phyloP scores from a whole-genome alignment of 2,797 vertebrate genomes.

The Chloroceryle amazona region DNA sequence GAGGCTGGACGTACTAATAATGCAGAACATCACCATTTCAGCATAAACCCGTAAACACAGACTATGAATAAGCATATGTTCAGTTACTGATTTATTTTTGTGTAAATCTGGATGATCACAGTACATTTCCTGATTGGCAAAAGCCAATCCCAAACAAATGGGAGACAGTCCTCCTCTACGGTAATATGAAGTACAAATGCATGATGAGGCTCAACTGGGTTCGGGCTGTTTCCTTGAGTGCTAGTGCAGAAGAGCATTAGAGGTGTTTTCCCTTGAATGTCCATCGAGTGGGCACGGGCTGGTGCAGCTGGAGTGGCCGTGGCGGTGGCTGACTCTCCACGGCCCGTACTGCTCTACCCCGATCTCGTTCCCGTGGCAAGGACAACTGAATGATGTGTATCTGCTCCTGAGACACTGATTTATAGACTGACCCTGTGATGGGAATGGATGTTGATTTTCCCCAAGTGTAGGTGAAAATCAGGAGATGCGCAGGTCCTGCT shows the following conservation, averaged over 20 bases:
- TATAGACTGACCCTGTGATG: background rate
- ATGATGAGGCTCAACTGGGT: background rate
- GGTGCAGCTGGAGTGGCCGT: background rate
- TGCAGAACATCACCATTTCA: background rate
- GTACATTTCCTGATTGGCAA: background rate
- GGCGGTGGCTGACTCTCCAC: fast-evolving
- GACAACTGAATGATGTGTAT: background rate
- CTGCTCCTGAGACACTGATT: background rate
- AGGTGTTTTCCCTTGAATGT: background rate
- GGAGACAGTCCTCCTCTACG: background rate
- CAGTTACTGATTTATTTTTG: background rate
- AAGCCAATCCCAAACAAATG: background rate
- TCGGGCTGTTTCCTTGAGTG: background rate
- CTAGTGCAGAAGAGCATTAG: background rate
- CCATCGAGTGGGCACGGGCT: fast-evolving
- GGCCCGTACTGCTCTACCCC: fast-evolving
- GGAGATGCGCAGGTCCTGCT: background rate
- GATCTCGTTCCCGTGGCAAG: background rate
- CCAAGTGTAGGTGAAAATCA: background rate
- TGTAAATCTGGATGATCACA: background rate
- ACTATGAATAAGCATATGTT: background rate
- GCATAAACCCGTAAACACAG: background rate
- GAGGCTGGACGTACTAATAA: background rate
- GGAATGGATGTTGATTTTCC: background rate
- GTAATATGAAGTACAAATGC: background rate